Evolutionary conservation across 2,113 vertebrate species (phyloP), one percentile per base, ranked within the genome.

Genomic region (Sinocyclocheilus rhinocerous): DNA sequence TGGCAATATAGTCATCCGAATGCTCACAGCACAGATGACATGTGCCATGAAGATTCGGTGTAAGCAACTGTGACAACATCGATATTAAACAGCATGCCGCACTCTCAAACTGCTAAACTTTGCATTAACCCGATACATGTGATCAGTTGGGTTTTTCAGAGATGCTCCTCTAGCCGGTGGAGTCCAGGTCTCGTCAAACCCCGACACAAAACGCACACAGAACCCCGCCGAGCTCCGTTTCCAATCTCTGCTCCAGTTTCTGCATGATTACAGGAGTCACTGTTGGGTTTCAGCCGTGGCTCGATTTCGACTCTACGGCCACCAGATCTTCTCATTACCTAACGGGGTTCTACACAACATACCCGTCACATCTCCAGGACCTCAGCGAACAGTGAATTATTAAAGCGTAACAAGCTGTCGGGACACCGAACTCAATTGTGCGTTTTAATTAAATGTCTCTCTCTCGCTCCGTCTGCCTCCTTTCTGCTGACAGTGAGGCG

Each of bases 371-470:
- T 52, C 79, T 59, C 83, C 69, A 85, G 78, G 81, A 87, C 88
- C 42, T 45, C 42, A 45, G 1, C 42, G 9, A 45, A 45, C 42
- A 45, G 42, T 45, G 42, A 45, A 45, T 45, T 45, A 45, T 45
- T 45, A 45, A 45, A 45, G 42, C 9, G 78, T 90, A 93, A 94
- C 93, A 94, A 92, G 92, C 88, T 91, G 88, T 87, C 73, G 88
- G 88, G 90, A 93, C 50, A 67, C 90, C 87, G 88, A 91, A 90
- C 91, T 88, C 89, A 90, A 85, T 85, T 79, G 82, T 81, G 88
- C 52, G 50, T 92, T 93, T 93, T 92, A 92, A 94, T 92, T 91
- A 93, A 90, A 92, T 84, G 77, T 90, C 84, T 89, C 52, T 73
- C 45, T 78, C 20, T 81, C 36, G 55, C 9, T 76, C 18, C 50